Evolutionary conservation across 2,888 invertebrate genomes (phyloP).

Genomic region (Anarsia innoxiella): DNA sequence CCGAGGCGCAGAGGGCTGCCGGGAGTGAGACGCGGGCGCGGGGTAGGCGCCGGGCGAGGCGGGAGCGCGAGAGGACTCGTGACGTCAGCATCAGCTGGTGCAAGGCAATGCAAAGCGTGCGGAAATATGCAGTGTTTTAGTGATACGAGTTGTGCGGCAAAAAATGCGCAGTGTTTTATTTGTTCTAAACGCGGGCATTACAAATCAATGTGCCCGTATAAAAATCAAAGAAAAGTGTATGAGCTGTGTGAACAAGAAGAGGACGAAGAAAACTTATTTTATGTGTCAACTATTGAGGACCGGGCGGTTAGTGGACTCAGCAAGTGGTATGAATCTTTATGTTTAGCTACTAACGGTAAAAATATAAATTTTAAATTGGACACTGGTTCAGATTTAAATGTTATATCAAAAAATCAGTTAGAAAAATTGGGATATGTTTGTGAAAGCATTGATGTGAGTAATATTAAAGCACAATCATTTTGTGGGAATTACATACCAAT

Average conservation of each 20-base stretch:
- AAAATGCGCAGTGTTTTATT: slow-evolving; percentile 1
- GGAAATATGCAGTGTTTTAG: no score
- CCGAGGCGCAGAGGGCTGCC: no score
- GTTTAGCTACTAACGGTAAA: neutral
- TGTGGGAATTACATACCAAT: slow-evolving; percentile 7
- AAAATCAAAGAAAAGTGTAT: no score
- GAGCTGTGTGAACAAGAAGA: no score
- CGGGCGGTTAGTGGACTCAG: neutral
- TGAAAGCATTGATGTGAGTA: neutral
- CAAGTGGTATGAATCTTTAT: slow-evolving; percentile 10
- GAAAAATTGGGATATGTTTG: neutral
- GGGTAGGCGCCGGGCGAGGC: no score
- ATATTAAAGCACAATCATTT: slow-evolving; percentile 7
- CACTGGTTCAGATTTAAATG: slow-evolving; percentile 10
- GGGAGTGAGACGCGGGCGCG: no score
- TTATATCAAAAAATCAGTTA: no score
- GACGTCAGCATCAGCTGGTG: no score
- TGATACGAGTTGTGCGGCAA: no score
- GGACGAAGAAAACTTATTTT: slow-evolving; percentile 7
- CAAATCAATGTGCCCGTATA: slow-evolving; percentile 3
- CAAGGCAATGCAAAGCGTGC: no score
- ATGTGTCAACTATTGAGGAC: slow-evolving; percentile 4
- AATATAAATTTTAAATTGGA: slow-evolving; percentile 9
- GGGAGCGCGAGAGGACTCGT: no score
- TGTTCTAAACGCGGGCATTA: slow-evolving; percentile 4